Base-by-base conservation (phyloP, 2,888 invertebrate species). In the Apamea epomidion region DNA sequence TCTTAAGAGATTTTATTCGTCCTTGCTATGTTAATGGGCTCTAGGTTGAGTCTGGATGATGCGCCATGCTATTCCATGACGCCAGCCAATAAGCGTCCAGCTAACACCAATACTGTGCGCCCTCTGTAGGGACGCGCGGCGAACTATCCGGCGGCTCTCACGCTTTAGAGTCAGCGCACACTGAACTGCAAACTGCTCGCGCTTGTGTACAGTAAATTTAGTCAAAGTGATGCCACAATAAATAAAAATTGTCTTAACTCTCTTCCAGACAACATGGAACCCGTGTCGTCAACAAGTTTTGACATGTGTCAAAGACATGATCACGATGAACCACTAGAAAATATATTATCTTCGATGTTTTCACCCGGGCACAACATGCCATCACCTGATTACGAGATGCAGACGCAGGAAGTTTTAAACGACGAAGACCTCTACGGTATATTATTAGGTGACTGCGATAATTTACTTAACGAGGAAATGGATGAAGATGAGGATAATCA, bases 351-450 rank as follows among this genome's bases (percentile, higher is more conserved):
- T 48, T 32, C 48, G 74, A 65, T 74, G 48, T 74, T 74, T 74
- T 6, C 74, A 51, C 74, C 65, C 51, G 51, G 18, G 48, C 51
- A 74, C 65, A 74, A 74, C 74, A 65, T 74, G 74, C 65, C 65
- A 74, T 74, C 74, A 54, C 74, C 51, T 74, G 74, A 37, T 65
- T 74, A 74, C 65, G 65, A 51, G 32, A 74, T 65, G 65, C 64
- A 74, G 74, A 74, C 65, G 74, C 65, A 74, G 74, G 74, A 74
- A 54, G 65, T 37, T 74, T 74, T 74, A 74, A 74, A 74, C 51
- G 73, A 73, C 73, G 64, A 74, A 74, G 74, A 74, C 48, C 74
- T 74, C 74, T 74, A 65, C 74, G 74, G 74, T 64, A 74, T 74
- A 74, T 74, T 74, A 74, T 74, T 32, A 74, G 64, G 74, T 74